Base-by-base conservation (phyloP, 2,888 invertebrate species). In the Drosophila quinaria region DNA sequence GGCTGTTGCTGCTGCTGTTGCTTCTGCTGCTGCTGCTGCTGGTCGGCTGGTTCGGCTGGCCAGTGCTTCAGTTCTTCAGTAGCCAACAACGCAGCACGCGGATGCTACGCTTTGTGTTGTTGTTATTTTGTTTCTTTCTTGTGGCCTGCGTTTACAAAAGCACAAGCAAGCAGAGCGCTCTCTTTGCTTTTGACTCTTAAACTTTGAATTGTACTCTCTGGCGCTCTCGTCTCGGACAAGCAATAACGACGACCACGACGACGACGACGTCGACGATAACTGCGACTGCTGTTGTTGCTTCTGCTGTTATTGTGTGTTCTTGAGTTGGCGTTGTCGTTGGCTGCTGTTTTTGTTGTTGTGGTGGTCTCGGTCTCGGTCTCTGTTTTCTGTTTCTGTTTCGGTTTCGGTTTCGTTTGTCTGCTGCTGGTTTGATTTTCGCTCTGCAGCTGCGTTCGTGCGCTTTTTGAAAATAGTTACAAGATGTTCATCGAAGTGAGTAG, bases 391-490 rank as follows among this genome's bases (percentile, higher is more conserved):
- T 80, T 56, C 55, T 56, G 51, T 51, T 51, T 51, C 51, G 35
- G 51, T 51, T 51, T 51, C 51, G 80, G 78, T 78, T 78, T 80
- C 77, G 77, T 76, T 78, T 78, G 77, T 80, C 76, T 78, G 80
- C 80, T 85, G 86, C 73, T 81, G 86, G 70, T 80, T 81, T 81
- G 86, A 85, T 80, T 85, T 80, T 78, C 79, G 90, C 90, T 89
- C 89, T 89, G 89, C 90, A 90, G 88, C 86, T 89, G 88, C 81
- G 86, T 87, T 80, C 88, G 90, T 91, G 84, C 88, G 90, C 87
- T 87, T 90, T 91, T 90, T 80, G 84, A 91, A 91, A 91, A 91
- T 91, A 91, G 91, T 91, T 91, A 91, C 91, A 91, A 91, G 91
- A 91, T 91, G 91, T 90, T 91, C 91, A 90, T 90, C 91, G 90